Evolutionary conservation across 2,797 vertebrate species (phyloP), one percentile per base, ranked within the genome.

Genomic region (Lutjanus argentimaculatus): DNA sequence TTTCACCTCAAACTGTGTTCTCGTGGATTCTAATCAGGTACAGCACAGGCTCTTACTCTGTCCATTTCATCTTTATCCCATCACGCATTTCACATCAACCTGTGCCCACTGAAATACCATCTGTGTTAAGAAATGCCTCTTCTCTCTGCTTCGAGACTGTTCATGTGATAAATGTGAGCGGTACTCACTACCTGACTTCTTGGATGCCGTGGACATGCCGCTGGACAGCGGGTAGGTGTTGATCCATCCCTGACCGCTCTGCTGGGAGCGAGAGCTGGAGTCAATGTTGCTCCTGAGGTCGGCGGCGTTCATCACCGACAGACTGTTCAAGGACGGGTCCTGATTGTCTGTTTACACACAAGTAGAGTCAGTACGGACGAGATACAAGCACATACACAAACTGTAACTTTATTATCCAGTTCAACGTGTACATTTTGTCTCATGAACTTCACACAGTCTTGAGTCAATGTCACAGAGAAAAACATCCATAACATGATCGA

Each of bases 141-240:
- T 10, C 19, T 62, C 42, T 55, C 8, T 17, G 2, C 15, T 11
- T 25, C 21, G 30, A 36, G 30, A 7, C 8, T 1, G 36, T 25
- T 17, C 22, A 59, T 17, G 61, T 48, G n/a, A 66, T 17, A 45
- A 25, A 8, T 13, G 1, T 21, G 21, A 30, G 17, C 17, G 0
- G 4, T 74, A 99, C 30, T 36, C 30, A 36, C 30, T 36, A 36
- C 98, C 98, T 87, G 98, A 99, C 90, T 99, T 99, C 94, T 99
- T 99, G 85, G 98, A 99, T 57, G 98, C 93, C 42, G 98, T 99
- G 51, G 98, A 99, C 97, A 99, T 97, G 94, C 98, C 98, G 16
- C 98, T 99, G 86, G 98, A 99, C 84, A 99, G 94, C 0, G 98
- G 98, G 78, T 99, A 99, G 1, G 98, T 99, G 90, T 99, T 99